These are phyloP conservation scores for Papilio elwesi DNA, from an alignment of 2,888 invertebrate genomes.

Conservation along the genomic window DNA sequence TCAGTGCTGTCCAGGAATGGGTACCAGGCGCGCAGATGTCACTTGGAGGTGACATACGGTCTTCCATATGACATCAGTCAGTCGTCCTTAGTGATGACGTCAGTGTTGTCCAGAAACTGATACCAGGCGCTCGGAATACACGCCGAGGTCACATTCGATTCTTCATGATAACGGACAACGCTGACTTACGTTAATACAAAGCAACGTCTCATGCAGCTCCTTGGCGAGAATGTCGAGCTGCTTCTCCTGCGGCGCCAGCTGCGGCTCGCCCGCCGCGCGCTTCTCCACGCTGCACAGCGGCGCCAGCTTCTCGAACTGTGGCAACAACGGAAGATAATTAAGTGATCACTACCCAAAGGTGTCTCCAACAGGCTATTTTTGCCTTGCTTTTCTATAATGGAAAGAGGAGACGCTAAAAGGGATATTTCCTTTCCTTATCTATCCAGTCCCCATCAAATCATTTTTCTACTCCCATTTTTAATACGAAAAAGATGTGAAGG, in stretches of 20 bases:
- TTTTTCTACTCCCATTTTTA: too few species aligned
- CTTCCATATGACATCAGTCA: too few species aligned
- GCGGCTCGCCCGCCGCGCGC: slow-evolving; percentile 87
- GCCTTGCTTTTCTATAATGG: too few species aligned
- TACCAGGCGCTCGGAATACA: neutral
- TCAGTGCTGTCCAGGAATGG: neutral
- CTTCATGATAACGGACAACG: neutral
- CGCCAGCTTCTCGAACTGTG: slow-evolving; percentile 74
- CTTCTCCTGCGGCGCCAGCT: slow-evolving; percentile 86
- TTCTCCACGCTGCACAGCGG: slow-evolving; percentile 86
- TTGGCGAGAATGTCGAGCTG: slow-evolving; percentile 85
- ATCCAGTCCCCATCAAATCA: too few species aligned
- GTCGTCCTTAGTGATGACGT: too few species aligned
- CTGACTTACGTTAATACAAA: slow-evolving; percentile 82
- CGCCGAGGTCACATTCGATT: neutral
- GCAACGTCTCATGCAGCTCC: slow-evolving; percentile 86
- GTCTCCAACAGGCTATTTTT: too few species aligned
- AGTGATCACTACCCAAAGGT: too few species aligned
- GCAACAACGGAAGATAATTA: neutral
- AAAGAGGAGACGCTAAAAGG: too few species aligned
- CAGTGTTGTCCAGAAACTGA: too few species aligned
- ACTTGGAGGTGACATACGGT: too few species aligned
- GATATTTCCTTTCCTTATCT: too few species aligned
- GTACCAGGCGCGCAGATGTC: neutral
- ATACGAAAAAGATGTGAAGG: too few species aligned